These are phyloP conservation scores for Cyphomyrmex costatus DNA, from an alignment of 1,140 invertebrate genomes.

Conservation along the genomic window DNA sequence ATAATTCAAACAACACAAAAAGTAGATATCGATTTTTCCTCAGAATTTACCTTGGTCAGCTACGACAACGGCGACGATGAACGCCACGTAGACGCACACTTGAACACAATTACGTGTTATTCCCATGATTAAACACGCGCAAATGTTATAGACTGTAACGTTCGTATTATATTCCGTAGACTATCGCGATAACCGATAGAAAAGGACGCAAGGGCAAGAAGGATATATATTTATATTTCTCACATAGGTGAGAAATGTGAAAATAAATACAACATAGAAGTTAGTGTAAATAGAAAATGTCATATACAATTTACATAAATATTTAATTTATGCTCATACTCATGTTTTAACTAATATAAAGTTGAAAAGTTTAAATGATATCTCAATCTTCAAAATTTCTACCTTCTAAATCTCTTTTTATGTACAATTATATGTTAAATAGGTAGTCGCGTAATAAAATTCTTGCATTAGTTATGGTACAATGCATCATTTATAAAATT, in stretches of 20 bases:
- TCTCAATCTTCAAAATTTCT: neutral
- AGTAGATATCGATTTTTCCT: neutral
- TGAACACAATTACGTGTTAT: neutral
- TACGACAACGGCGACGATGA: neutral
- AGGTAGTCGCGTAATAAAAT: neutral
- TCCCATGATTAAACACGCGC: conserved; percentile 18
- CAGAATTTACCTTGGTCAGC: conserved; percentile 27
- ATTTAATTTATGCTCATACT: neutral
- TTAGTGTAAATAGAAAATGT: neutral
- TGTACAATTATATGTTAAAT: neutral
- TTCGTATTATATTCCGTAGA: conserved; percentile 56
- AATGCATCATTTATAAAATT: neutral
- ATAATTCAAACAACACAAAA: neutral
- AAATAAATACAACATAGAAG: neutral
- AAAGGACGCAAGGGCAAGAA: neutral
- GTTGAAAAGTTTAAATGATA: neutral
- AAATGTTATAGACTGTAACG: neutral
- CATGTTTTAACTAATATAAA: neutral
- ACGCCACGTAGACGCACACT: conserved; percentile 4
- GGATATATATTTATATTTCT: too few relatives aligned
- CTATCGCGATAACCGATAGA: neutral
- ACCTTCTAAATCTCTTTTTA: neutral
- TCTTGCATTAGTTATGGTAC: neutral
- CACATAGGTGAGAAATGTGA: neutral
- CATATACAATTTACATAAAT: neutral